Conservation (phyloP, 2,113 vertebrate species). For the Enhydra lutris region DNA sequence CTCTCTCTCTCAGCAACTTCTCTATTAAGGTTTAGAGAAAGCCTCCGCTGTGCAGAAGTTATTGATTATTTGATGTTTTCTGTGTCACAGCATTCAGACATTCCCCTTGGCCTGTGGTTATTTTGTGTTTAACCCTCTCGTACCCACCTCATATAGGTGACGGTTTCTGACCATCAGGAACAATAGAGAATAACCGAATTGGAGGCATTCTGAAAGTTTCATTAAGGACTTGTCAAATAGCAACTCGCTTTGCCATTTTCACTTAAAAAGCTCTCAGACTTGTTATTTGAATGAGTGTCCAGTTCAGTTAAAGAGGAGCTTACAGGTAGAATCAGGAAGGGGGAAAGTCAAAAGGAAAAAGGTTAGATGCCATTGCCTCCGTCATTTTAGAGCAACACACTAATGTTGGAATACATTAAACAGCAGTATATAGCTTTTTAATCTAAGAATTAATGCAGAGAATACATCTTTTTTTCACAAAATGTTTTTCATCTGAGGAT, state of each 20-base stretch:
- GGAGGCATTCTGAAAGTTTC: background rate
- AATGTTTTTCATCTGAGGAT: constrained; percentile 61
- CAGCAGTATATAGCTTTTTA: background rate
- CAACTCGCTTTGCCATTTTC: background rate
- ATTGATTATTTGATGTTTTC: background rate
- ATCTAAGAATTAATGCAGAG: constrained; percentile 32
- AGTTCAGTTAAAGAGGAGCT: background rate
- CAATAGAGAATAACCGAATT: background rate
- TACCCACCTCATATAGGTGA: background rate
- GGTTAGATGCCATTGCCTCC: background rate
- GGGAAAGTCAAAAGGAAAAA: background rate
- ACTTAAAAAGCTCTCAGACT: background rate
- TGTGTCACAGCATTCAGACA: background rate
- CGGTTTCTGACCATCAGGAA: background rate
- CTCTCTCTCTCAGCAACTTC: background rate
- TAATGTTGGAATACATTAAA: background rate
- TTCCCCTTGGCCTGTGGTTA: background rate
- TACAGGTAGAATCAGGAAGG: background rate
- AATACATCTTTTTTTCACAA: constrained; percentile 29
- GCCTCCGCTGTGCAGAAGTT: background rate
- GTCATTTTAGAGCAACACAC: background rate
- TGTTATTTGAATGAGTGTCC: background rate
- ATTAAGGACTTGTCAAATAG: background rate
- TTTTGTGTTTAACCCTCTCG: background rate
- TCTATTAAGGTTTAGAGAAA: background rate